Base-by-base conservation (phyloP, 2,888 invertebrate species). In the Podotricha telesiphe region DNA sequence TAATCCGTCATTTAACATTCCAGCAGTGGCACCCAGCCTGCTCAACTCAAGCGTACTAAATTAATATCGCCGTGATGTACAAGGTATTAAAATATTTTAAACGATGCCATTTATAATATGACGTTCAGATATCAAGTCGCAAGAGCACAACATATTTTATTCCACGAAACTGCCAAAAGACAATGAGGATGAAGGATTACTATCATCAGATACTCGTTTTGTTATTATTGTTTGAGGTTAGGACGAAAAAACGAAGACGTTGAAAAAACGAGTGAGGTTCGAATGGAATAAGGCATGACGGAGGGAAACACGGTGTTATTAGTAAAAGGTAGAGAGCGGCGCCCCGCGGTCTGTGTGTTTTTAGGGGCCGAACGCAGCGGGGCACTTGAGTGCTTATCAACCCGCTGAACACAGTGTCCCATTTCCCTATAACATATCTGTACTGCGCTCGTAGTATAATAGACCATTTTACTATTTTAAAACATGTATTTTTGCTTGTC, bases 51-150 rank as follows among this genome's bases (percentile, higher is more conserved):
- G 85, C 93, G 87, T 89, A 91, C 87, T 84, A 91, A 92, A 93
- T 93, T 91, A 91, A 91, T 92, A 92, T 89, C 83, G 87, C 89
- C 84, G 86, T 88, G 90, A 89, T 91, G 86, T 89, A 90, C 86
- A 87, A 86, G 89, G 88, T 89, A 93, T 92, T 93, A 92, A 92
- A 93, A 91, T 90, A 91, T 92, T 91, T 91, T 89, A 90, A 93
- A 90, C 86, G 92, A 91, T 85, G 90, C 91, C 87, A 93, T 93
- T 93, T 90, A 89, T 93, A 91, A 91, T 86, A 86, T 88, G 90
- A 91, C 89, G 88, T 88, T 86, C 88, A 82, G 87, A 89, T 88
- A 90, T 91, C 91, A 89, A 86, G 88, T 88, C 88, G 88, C 89
- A 81, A 85, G 86, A 86, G 83, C 84, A 83, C 82, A 88, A 86